phyloP scores from a whole-genome alignment of 1,140 invertebrate genomes.

The Rhyzopertha dominica region DNA sequence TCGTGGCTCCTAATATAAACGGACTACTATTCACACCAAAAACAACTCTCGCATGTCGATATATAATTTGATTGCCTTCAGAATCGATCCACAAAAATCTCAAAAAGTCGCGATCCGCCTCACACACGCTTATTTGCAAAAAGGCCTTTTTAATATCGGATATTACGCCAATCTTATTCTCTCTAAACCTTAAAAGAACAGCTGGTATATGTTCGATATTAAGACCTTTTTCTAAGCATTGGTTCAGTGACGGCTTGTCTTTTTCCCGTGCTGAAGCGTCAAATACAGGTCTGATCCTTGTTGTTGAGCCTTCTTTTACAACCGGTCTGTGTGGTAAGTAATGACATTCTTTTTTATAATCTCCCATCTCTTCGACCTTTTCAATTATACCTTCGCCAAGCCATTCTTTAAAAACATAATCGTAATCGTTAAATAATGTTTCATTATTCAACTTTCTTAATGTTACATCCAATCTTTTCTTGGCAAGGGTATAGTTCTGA shows the following conservation, averaged over 20 bases:
- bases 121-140: conserved; percentile 33
- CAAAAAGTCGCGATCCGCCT: conserved; percentile 33
- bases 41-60: no score
- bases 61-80: no score
- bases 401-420: background rate
- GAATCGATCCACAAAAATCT: conserved; percentile 34
- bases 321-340: conserved; percentile 18
- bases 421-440: background rate
- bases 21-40: no score
- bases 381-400: conserved; percentile 7
- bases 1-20: no score
- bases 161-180: conserved; percentile 33
- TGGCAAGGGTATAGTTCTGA: no score
- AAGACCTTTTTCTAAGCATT: conserved; percentile 12
- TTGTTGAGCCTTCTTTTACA: conserved; percentile 15
- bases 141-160: conserved; percentile 46
- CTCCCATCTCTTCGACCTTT: background rate
- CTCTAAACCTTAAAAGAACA: conserved; percentile 41
- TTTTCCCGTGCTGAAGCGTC: conserved; percentile 16
- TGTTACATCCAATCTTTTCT: no score
- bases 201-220: conserved; percentile 43
- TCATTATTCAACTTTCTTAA: background rate
- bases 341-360: background rate
- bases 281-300: conserved; percentile 15
- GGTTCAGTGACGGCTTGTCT: background rate